Evolutionary conservation across 2,888 invertebrate species (phyloP).

Genomic region (Graphium colonna): DNA sequence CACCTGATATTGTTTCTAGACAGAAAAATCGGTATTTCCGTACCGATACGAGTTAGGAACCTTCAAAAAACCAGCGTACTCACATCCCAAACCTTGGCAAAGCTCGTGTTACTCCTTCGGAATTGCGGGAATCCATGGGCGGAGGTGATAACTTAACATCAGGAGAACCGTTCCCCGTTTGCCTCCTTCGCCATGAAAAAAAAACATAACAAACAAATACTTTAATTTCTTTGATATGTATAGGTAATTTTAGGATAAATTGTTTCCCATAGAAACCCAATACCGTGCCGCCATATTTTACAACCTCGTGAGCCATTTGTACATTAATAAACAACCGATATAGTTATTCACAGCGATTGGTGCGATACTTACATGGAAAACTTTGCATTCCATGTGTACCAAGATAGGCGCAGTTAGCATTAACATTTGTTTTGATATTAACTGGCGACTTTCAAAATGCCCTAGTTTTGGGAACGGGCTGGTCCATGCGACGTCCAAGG

Average conservation of each 20-base stretch:
- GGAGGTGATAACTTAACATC: no score
- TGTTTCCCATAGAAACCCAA: neutral
- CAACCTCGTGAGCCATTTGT: neutral
- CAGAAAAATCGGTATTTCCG: no score
- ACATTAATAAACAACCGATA: neutral
- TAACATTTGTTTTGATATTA: conserved; percentile 9
- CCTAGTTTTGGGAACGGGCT: conserved; percentile 49
- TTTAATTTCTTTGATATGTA: no score
- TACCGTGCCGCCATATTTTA: neutral
- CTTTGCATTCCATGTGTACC: conserved; percentile 4
- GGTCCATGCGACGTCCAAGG: conserved; percentile 48
- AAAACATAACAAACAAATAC: no score
- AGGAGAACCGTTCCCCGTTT: no score
- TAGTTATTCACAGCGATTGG: neutral
- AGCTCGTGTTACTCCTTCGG: no score
- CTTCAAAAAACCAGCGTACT: no score
- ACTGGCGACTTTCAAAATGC: conserved; percentile 45
- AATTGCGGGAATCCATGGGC: no score
- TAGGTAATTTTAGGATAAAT: neutral
- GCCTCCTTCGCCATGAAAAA: no score
- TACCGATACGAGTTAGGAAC: no score
- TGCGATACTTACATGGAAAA: neutral
- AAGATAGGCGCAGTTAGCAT: conserved; percentile 5
- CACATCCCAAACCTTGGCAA: no score
- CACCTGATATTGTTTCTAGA: no score